Conservation (phyloP, 2,888 invertebrate genomes). For the Epiblema foenella region DNA sequence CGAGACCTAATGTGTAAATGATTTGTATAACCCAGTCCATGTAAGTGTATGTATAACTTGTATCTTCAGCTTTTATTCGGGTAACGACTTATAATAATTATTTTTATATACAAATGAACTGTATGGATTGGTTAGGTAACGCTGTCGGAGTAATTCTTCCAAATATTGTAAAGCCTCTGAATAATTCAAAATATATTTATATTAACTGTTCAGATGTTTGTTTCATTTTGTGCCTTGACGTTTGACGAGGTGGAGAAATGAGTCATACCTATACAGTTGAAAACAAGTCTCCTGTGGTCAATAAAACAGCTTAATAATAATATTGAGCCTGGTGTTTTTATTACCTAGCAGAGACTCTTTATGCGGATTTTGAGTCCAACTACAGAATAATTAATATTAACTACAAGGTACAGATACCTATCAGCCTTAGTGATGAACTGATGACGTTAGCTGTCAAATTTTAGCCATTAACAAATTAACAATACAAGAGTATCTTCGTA, state of each 20-base stretch:
- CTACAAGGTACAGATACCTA: too few relatives aligned
- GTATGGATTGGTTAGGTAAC: constrained; percentile 55
- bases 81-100: constrained; percentile 67
- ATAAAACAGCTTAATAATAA: too few relatives aligned
- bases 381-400: too few relatives aligned
- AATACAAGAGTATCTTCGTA: too few relatives aligned
- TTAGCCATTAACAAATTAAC: too few relatives aligned
- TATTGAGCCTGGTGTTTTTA: too few relatives aligned
- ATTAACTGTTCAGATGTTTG: constrained; percentile 83
- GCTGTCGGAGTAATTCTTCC: constrained; percentile 79
- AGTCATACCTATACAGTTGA: too few relatives aligned
- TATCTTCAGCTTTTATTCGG: constrained; percentile 47
- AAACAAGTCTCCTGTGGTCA: too few relatives aligned
- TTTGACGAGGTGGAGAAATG: background rate
- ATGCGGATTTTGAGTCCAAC: too few relatives aligned
- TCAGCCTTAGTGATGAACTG: too few relatives aligned
- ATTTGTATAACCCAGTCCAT: constrained; percentile 50
- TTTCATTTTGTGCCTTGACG: constrained; percentile 64
- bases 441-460: too few relatives aligned
- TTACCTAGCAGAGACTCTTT: too few relatives aligned
- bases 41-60: constrained; percentile 47
- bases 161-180: constrained; percentile 85
- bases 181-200: constrained; percentile 85
- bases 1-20: constrained; percentile 47
- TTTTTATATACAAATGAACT: constrained; percentile 63